A percentile compares a stretch with the other conserved stretches of the same genome.
Conservation (phyloP, 1,140 invertebrate genomes). For the Trichonephila clavata region DNA sequence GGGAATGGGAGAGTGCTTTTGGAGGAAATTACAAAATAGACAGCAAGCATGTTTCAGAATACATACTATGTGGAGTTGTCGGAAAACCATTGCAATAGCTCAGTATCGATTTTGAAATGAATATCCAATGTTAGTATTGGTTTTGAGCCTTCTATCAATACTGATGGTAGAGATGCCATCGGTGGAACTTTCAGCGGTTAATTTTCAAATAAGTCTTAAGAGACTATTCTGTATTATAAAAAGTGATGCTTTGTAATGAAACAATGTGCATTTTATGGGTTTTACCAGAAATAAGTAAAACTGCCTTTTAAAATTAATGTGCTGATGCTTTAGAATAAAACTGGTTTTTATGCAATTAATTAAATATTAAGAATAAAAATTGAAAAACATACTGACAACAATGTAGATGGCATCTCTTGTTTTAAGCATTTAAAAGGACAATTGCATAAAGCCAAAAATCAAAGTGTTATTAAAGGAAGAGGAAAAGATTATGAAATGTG, state of each 20-base stretch:
- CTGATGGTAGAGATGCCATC: conserved; percentile 8
- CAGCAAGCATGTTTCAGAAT: conserved; percentile 53
- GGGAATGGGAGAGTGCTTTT: conserved; percentile 65
- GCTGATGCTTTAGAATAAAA: too few relatives aligned
- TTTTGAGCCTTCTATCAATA: not conserved
- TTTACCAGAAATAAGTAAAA: too few relatives aligned
- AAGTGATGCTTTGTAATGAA: too few relatives aligned
- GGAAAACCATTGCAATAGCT: conserved; percentile 44
- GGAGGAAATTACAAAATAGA: conserved; percentile 34
- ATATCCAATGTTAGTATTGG: not conserved
- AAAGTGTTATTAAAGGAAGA: not conserved
- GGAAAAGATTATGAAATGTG: not conserved
- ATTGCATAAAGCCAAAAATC: not conserved
- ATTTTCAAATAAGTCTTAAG: too few relatives aligned
- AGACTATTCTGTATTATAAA: too few relatives aligned
- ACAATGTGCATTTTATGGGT: too few relatives aligned
- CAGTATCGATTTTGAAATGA: not conserved
- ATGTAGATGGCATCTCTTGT: not conserved
- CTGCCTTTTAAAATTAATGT: too few relatives aligned
- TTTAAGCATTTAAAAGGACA: not conserved
- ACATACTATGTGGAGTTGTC: conserved; percentile 8
- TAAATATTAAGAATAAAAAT: too few relatives aligned
- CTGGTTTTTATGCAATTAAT: too few relatives aligned
- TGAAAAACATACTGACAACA: not conserved
- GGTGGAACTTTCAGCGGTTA: not conserved